Evolutionary conservation across 2,113 vertebrate species (phyloP).

Genomic region (Microcebus griseorufus): DNA sequence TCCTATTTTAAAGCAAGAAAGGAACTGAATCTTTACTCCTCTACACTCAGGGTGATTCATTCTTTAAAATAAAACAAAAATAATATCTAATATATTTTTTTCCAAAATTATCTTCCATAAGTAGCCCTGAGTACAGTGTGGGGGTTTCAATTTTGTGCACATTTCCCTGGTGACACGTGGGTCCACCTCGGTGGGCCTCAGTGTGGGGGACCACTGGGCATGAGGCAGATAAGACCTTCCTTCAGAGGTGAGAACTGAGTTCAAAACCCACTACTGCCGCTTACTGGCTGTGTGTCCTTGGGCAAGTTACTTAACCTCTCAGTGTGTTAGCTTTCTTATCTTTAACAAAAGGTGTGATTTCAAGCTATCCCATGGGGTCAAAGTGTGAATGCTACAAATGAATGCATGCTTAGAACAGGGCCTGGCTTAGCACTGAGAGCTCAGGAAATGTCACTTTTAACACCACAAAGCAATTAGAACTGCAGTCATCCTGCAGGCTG

Average conservation of each 20-base stretch:
- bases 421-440: neutral
- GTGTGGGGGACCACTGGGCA: neutral
- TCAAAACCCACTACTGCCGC: neutral
- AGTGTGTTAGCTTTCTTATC: neutral
- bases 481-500: neutral
- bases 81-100: neutral
- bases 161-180: neutral
- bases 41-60: neutral
- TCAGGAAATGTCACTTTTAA: neutral
- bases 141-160: neutral
- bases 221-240: neutral
- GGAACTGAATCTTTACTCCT: neutral
- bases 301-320: neutral
- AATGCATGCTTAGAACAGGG: neutral
- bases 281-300: neutral
- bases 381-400: constrained; percentile 19
- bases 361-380: neutral
- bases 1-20: neutral
- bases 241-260: neutral
- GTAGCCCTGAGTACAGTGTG: neutral
- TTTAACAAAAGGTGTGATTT: neutral
- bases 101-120: neutral
- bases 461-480: neutral
- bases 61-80: neutral
- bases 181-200: neutral